These are phyloP conservation scores for Panzeria rudis DNA, from an alignment of 2,888 invertebrate species.

Conservation along the genomic window DNA sequence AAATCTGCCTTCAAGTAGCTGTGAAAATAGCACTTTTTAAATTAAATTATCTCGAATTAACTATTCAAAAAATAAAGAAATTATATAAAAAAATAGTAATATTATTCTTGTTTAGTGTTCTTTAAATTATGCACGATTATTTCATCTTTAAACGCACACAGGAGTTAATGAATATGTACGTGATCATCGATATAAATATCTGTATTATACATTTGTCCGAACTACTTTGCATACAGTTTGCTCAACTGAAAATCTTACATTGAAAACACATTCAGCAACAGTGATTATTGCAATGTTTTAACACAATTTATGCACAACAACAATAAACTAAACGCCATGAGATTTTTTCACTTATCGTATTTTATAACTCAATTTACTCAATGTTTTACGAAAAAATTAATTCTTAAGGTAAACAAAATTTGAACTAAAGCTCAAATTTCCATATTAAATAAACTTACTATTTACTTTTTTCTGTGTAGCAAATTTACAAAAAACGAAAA, in stretches of 20 bases:
- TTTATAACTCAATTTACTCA: slow-evolving; percentile 5
- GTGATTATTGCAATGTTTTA: not conserved
- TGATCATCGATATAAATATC: slow-evolving; percentile 17
- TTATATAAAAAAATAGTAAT: no score
- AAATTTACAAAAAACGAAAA: slow-evolving; percentile 1
- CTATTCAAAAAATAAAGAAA: no score
- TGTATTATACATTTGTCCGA: slow-evolving; percentile 21
- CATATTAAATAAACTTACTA: slow-evolving; percentile 63
- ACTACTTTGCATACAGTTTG: not conserved
- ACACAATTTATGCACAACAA: slow-evolving; percentile 1
- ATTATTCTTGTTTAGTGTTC: not conserved
- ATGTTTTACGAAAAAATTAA: slow-evolving; percentile 27
- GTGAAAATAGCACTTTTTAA: no score
- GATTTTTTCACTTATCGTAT: slow-evolving; percentile 35
- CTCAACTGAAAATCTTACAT: slow-evolving; percentile 38
- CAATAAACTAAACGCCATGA: slow-evolving; percentile 21
- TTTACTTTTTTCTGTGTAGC: not conserved
- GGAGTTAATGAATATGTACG: slow-evolving; percentile 42
- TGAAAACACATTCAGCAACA: slow-evolving; percentile 40
- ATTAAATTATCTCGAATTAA: no score
- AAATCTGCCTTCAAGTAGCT: no score
- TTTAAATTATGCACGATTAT: slow-evolving; percentile 42
- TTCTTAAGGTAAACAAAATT: slow-evolving; percentile 46
- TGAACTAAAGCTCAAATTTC: slow-evolving; percentile 49
- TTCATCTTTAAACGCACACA: slow-evolving; percentile 47